These are phyloP conservation scores for Pristionchus japonicus DNA, from an alignment of 2,888 invertebrate genomes.

Conservation along the genomic window DNA sequence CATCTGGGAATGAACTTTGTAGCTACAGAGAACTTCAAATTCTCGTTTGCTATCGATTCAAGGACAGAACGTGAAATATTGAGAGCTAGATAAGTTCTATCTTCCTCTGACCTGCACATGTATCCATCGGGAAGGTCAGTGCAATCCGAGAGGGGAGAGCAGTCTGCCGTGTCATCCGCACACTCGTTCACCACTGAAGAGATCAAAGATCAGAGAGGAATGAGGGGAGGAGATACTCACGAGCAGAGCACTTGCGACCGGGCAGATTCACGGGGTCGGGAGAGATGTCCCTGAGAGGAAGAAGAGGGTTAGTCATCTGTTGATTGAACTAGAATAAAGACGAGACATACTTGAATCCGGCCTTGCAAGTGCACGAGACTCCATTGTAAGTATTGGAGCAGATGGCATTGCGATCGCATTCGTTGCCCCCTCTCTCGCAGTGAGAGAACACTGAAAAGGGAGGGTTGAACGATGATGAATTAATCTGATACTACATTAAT, in stretches of 20 bases:
- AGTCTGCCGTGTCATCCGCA: conserved; percentile 67
- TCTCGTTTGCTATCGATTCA: too few species aligned
- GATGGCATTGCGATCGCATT: conserved; percentile 69
- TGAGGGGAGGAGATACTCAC: conserved; percentile 48
- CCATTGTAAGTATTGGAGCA: conserved; percentile 71
- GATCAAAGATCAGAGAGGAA: not conserved
- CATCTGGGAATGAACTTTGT: conserved; percentile 63
- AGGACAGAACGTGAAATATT: too few species aligned
- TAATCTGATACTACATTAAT: too few species aligned
- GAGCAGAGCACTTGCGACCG: conserved; percentile 66
- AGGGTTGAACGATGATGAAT: not conserved
- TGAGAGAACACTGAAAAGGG: conserved; percentile 62
- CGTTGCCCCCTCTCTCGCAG: conserved; percentile 63
- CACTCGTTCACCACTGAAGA: conserved; percentile 68
- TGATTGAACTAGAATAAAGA: not conserved
- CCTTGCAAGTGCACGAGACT: conserved; percentile 68
- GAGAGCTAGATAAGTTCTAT: too few species aligned
- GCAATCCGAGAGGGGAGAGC: conserved; percentile 65
- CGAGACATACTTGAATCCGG: conserved; percentile 51
- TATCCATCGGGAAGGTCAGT: conserved; percentile 58
- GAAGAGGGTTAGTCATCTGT: not conserved
- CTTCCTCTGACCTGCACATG: conserved; percentile 49
- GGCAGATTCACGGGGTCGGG: conserved; percentile 64
- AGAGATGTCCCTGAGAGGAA: conserved; percentile 58
- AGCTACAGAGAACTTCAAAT: too few species aligned